phyloP scores from a whole-genome alignment of 2,113 vertebrate species.

The Tricholaema leucomelas region DNA sequence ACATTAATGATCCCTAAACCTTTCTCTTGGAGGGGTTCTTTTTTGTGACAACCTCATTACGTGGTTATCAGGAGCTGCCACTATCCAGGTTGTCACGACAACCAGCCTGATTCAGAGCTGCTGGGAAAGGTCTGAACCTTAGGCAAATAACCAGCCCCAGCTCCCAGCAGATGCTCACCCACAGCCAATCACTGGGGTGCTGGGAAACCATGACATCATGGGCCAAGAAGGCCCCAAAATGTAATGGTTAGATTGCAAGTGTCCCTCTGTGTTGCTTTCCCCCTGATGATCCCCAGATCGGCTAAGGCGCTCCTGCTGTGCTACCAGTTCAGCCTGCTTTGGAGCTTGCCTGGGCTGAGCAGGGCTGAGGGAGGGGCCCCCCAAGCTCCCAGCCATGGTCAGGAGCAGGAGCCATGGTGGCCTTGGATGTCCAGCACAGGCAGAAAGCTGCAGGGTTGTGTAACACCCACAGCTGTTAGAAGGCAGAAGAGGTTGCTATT shows the following conservation, averaged over 20 bases:
- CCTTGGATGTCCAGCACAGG: neutral
- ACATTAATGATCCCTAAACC: constrained; percentile 49
- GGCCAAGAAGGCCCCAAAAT: constrained; percentile 81
- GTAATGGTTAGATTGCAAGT: constrained; percentile 70
- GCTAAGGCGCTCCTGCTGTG: neutral
- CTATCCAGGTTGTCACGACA: constrained; percentile 90
- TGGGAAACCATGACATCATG: constrained; percentile 92
- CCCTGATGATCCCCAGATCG: neutral
- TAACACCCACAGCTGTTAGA: neutral
- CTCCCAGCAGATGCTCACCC: constrained; percentile 87
- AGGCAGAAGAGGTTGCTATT: neutral
- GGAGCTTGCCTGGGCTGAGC: neutral
- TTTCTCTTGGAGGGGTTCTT: constrained; percentile 54
- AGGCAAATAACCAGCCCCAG: constrained; percentile 84
- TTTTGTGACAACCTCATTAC: constrained; percentile 80
- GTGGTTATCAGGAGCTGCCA: constrained; percentile 79
- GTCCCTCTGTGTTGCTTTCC: constrained; percentile 48
- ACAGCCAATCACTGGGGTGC: constrained; percentile 81
- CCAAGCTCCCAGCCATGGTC: neutral
- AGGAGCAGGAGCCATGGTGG: rapidly evolving
- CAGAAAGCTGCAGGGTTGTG: neutral
- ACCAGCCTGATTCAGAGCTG: constrained; percentile 86
- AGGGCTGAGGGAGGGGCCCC: neutral
- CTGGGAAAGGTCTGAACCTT: constrained; percentile 87
- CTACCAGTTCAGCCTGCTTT: neutral